Evolutionary conservation across 2,797 vertebrate genomes (phyloP), one percentile per base, ranked within the genome.

Genomic region (Characodon lateralis): DNA sequence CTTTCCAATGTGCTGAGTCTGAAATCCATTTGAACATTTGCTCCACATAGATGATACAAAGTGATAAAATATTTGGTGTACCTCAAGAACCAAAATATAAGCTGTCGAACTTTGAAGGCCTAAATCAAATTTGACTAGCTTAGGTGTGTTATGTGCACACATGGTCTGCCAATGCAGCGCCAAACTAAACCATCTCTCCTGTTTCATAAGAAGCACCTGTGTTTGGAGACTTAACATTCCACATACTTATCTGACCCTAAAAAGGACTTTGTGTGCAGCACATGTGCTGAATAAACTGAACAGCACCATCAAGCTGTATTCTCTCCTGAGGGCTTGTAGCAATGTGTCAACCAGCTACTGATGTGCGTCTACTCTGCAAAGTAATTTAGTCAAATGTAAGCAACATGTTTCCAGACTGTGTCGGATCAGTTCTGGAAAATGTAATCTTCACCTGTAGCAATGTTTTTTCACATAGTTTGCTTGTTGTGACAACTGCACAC

Each of bases 141-240:
- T 88, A 91, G 86, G 82, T 91, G 91, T 91, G 90, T 88, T 88
- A 88, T 87, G 87, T 79, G 90, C 88, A 87, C 85, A 85, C 80
- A 78, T 79, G 46, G 90, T 93, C 89, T 91, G 92, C 93, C 92
- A 94, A 90, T 87, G 84, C 85, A 94, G 88, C 92, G 82, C 93
- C 91, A 92, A 93, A 94, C 88, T 87, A 89, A 93, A 94, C 88
- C 91, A 90, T 91, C 93, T 92, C 90, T 82, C 81, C 76, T 20
- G 80, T 95, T 95, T 95, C 94, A 94, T 95, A 92, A 95, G 92
- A 85, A 95, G 92, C 95, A 95, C 95, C 94, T 96, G 95, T 95
- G 93, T 95, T 95, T 94, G 90, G 90, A 95, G 92, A 94, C 92
- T 91, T 91, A 89, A 90, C 93, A 96, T 95, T 95, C 95, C 95